These are phyloP conservation scores for Pyralis farinalis DNA, from an alignment of 2,888 invertebrate species.

Conservation along the genomic window DNA sequence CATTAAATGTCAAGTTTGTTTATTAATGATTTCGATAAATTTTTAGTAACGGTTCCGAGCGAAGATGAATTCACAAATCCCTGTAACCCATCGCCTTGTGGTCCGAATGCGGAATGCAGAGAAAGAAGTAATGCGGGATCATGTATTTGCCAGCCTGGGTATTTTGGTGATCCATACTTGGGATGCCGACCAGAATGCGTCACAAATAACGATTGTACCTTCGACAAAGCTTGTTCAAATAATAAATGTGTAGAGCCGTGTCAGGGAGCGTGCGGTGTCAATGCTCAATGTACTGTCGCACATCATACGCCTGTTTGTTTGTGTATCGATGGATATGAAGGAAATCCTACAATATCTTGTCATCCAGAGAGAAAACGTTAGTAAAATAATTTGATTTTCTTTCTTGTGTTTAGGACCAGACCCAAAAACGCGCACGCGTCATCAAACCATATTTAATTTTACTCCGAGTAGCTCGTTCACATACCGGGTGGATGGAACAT, in stretches of 20 bases:
- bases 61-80: conserved; percentile 84
- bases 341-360: conserved; percentile 86
- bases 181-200: conserved; percentile 94
- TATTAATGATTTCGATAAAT: conserved; percentile 10
- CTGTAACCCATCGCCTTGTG: conserved; percentile 93
- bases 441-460: too few species aligned
- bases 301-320: conserved; percentile 92
- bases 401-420: too few species aligned
- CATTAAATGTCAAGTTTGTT: too few species aligned
- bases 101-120: conserved; percentile 91
- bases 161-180: conserved; percentile 92
- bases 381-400: conserved; percentile 32
- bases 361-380: conserved; percentile 64
- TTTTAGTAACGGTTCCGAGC: conserved; percentile 79
- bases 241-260: conserved; percentile 94
- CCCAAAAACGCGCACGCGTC: too few species aligned
- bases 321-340: conserved; percentile 89
- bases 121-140: conserved; percentile 91
- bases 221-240: conserved; percentile 89
- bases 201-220: conserved; percentile 89
- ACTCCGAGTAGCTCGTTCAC: too few species aligned
- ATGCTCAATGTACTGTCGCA: conserved; percentile 88
- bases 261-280: conserved; percentile 89
- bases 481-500: too few species aligned
- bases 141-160: conserved; percentile 90